A percentile compares a stretch with the other conserved stretches of the same genome.
Conservation (phyloP, 1,140 invertebrate species). For the Neodiprion lecontei region DNA sequence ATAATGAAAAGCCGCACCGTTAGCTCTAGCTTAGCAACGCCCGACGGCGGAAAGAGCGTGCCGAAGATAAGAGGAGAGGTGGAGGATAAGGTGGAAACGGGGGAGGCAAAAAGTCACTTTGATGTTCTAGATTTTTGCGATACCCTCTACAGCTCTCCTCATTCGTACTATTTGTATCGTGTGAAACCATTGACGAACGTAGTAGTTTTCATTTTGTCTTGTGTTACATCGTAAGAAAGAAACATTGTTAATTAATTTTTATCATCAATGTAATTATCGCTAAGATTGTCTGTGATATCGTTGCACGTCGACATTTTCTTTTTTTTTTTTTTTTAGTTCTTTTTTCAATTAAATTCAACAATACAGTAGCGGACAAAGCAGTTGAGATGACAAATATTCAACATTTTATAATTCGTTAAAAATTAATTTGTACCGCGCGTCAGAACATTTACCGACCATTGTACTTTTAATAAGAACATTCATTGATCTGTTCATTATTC, state of each 20-base stretch:
- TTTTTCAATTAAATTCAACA: background rate
- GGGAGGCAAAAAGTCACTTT: no score
- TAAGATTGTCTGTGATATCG: constrained; percentile 19
- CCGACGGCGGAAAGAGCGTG: background rate
- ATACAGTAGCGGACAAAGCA: background rate
- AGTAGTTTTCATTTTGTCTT: no score
- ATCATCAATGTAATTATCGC: background rate
- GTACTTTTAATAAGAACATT: no score
- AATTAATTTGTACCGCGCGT: background rate
- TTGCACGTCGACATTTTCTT: constrained; percentile 17
- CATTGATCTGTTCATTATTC: no score
- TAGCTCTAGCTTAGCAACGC: constrained; percentile 49
- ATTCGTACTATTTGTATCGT: background rate
- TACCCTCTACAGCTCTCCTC: no score
- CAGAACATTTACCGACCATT: background rate
- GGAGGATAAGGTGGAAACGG: no score
- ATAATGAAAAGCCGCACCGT: constrained; percentile 37
- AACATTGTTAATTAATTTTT: background rate
- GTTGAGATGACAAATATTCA: background rate
- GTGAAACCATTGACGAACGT: background rate
- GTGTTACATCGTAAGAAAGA: no score
- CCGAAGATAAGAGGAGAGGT: background rate
- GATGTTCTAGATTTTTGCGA: no score
- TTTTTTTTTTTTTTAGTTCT: constrained; percentile 15
- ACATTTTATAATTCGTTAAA: background rate